A percentile compares a stretch with the other conserved stretches of the same genome.
Evolutionary conservation across 2,113 vertebrate species (phyloP).

Genomic region (Rhizomys pruinosus): DNA sequence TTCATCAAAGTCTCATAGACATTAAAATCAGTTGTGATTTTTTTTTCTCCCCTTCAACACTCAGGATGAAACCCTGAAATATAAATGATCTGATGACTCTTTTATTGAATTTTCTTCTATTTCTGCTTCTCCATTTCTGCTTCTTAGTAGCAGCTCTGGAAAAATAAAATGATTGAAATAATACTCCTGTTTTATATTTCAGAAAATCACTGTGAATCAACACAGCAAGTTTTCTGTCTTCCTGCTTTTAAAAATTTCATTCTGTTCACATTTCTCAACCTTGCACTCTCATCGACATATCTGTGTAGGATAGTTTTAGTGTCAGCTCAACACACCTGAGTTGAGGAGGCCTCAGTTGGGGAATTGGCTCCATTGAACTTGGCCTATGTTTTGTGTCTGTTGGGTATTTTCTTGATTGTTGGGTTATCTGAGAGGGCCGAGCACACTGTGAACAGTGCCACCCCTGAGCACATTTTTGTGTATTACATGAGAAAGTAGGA

Average conservation of each 20-base stretch:
- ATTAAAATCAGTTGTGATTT: not conserved
- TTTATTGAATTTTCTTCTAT: conserved; percentile 10
- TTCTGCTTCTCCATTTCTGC: not conserved
- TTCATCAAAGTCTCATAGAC: not conserved
- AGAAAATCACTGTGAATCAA: not conserved
- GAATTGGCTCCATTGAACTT: too few species aligned
- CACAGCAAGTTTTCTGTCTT: not conserved
- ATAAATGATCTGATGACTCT: not conserved
- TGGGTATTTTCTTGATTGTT: too few species aligned
- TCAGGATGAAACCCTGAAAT: not conserved
- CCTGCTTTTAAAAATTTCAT: not conserved
- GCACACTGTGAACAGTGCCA: too few species aligned
- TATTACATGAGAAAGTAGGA: too few species aligned
- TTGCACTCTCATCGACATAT: conserved; percentile 3
- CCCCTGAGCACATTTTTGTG: too few species aligned
- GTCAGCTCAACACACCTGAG: too few species aligned
- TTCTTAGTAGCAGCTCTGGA: conserved; percentile 23
- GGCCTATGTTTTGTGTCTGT: too few species aligned
- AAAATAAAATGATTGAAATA: conserved; percentile 30
- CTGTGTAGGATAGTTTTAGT: too few species aligned
- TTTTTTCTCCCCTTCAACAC: not conserved
- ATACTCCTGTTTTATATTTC: conserved; percentile 34
- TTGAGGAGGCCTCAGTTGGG: too few species aligned
- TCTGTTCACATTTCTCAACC: not conserved
- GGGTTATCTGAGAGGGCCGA: too few species aligned